A percentile compares a stretch with the other conserved stretches of the same genome.
phyloP scores from a whole-genome alignment of 1,140 invertebrate genomes.

The Zeugodacus cucurbitae region DNA sequence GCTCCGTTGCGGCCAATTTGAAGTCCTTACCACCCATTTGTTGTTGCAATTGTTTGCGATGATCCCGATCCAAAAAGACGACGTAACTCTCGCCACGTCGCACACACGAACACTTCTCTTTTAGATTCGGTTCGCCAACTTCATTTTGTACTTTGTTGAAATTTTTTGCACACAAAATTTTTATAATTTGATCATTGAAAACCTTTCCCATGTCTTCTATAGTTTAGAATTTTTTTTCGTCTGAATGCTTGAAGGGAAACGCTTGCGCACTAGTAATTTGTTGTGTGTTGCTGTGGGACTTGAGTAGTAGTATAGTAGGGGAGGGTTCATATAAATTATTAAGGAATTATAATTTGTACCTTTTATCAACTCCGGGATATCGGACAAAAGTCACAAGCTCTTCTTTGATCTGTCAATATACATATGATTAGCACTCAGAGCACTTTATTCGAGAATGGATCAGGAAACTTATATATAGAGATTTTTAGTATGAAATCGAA shows the following conservation, averaged over 20 bases:
- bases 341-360: no score
- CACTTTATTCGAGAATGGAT: no score
- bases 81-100: constrained; percentile 40
- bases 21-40: constrained; percentile 33
- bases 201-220: constrained; percentile 34
- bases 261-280: background rate
- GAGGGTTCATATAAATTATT: no score
- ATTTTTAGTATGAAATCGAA: no score
- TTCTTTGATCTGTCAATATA: no score
- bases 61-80: constrained; percentile 19
- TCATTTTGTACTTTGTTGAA: constrained; percentile 38
- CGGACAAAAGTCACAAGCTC: no score
- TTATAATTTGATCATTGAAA: constrained; percentile 42
- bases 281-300: background rate
- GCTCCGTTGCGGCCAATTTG: background rate
- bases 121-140: constrained; percentile 37
- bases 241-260: background rate
- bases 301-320: no score
- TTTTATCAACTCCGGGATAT: no score
- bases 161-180: constrained; percentile 42
- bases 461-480: no score
- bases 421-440: no score
- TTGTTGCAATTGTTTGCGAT: constrained; percentile 37
- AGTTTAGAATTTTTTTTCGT: constrained; percentile 1
- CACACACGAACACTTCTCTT: constrained; percentile 17